Percentiles rank a stretch among this genome's conserved stretches.
phyloP scores from a whole-genome alignment of 2,888 invertebrate genomes.

The Augiades crinisus region DNA sequence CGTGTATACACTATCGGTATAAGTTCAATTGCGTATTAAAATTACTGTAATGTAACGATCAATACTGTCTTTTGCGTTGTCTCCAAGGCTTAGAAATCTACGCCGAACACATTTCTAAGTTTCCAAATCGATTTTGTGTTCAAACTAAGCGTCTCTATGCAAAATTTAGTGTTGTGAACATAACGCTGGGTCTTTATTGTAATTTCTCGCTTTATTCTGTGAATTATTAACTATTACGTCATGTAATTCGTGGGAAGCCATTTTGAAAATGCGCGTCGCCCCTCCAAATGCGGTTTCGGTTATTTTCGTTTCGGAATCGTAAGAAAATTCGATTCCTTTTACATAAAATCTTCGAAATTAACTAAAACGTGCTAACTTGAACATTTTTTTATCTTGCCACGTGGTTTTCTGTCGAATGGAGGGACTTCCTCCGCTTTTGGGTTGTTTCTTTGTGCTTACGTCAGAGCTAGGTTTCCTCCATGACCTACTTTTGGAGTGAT shows the following conservation, averaged over 20 bases:
- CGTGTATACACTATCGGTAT: too few species aligned
- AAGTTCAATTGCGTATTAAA: too few species aligned
- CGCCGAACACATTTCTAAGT: too few species aligned
- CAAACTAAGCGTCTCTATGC: too few species aligned
- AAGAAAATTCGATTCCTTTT: conserved; percentile 1
- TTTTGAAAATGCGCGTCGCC: conserved; percentile 64
- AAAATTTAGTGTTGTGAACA: too few species aligned
- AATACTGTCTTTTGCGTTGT: too few species aligned
- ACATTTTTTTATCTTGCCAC: not conserved
- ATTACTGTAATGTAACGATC: too few species aligned
- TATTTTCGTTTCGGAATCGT: conserved; percentile 13
- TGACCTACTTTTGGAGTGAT: not conserved
- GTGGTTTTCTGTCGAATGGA: too few species aligned
- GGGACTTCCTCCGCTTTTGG: too few species aligned
- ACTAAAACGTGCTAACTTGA: not conserved
- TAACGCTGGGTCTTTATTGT: too few species aligned
- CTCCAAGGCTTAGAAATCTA: too few species aligned
- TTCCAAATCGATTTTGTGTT: too few species aligned
- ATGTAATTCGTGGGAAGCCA: conserved; percentile 48
- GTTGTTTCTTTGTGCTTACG: not conserved
- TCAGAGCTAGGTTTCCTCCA: not conserved
- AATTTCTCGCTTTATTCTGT: conserved; percentile 11
- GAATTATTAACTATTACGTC: conserved; percentile 42
- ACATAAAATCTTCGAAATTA: not conserved
- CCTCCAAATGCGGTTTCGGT: conserved; percentile 32